These are phyloP conservation scores for Ochropleura leucogaster DNA, from an alignment of 2,888 invertebrate species.

Conservation along the genomic window DNA sequence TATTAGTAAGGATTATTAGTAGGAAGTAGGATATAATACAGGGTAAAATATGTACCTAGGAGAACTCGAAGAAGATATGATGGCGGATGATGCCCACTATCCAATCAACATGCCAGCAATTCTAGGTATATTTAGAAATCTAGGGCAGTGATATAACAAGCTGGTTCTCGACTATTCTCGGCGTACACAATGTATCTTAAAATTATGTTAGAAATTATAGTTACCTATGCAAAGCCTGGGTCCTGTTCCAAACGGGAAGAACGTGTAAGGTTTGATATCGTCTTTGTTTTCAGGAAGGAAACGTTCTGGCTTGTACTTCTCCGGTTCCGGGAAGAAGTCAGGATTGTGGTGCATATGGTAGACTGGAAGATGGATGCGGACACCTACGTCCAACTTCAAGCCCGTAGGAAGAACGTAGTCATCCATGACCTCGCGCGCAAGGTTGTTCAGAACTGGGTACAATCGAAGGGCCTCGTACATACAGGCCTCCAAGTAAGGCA, in stretches of 20 bases:
- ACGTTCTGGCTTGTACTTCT: constrained; percentile 71
- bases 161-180: background rate
- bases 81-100: background rate
- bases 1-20: too few relatives aligned
- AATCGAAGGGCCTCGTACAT: constrained; percentile 75
- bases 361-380: constrained; percentile 72
- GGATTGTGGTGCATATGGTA: constrained; percentile 70
- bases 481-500: constrained; percentile 77
- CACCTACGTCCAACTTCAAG: constrained; percentile 56
- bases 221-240: constrained; percentile 72
- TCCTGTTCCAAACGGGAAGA: constrained; percentile 75
- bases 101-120: background rate
- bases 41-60: too few relatives aligned
- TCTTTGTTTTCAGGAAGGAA: constrained; percentile 69
- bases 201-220: background rate
- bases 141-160: background rate
- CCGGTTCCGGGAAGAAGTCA: constrained; percentile 72
- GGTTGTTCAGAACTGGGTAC: constrained; percentile 74
- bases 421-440: constrained; percentile 75
- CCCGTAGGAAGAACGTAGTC: constrained; percentile 57
- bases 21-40: too few relatives aligned
- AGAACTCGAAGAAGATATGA: background rate
- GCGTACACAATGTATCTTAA: background rate
- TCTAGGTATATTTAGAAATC: background rate
- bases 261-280: constrained; percentile 68